Base-by-base conservation (phyloP, 2,113 vertebrate genomes). In the Paedocypris sp. region DNA sequence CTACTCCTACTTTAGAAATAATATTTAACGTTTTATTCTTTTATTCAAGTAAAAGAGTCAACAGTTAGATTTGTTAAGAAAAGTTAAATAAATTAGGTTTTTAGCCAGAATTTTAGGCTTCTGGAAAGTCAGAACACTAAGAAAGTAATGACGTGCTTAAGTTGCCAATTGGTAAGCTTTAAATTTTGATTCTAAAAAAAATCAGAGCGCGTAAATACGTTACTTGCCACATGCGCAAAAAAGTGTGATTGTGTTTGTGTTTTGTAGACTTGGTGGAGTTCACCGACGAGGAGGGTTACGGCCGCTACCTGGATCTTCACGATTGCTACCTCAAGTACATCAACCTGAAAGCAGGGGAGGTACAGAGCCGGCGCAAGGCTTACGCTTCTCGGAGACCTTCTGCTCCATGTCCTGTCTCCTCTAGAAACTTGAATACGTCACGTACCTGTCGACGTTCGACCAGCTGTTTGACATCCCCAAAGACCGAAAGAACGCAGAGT, bases 381-480 rank as follows among this genome's bases (percentile, higher is more conserved):
- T 13, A 8, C 23, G 28, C 20, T 3, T 19, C 11, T 19, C 7
- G 4, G 1, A 2, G 11, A 12, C 3, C 18, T 33, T 19, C 5
- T 7, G 33, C 18, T 18, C 32, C 12, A 6, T 28, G 12, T 66
- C 28, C 66, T 25, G 48, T 0, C 32, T 74, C 69, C 6, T 57
- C 6, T 64, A 98, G 94, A 98, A 94, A 86, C 46, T 91, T 61
- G 95, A 98, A 79, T 99, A 99, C 16, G 94, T 99, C 81, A 87
- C 91, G 0, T 99, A 95, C 77, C 77, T 99, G 60, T 92, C 93
- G 1, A 90, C 93, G 0, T 99, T 99, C 41, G 94, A 98, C 80
- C 94, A 98, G 52, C 88, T 99, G n/a, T 99, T 99, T 6, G 92
- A 97, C 81, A 92, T 97, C 82, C 85, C 95, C 39, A 97, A 97